Conservation (phyloP, 2,888 invertebrate genomes). For the Tiphia femorata region DNA sequence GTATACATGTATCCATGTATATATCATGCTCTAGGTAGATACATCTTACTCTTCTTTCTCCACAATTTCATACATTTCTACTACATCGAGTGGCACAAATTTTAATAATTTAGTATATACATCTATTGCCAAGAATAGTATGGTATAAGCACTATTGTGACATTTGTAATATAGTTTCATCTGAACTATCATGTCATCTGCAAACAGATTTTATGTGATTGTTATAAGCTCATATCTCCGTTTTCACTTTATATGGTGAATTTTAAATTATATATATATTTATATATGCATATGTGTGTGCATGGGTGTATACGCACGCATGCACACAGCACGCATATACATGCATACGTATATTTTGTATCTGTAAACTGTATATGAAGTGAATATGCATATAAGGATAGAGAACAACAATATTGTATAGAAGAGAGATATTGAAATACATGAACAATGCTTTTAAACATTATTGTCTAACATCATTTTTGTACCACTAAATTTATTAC, state of each 20-base stretch:
- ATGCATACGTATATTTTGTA: slow-evolving; percentile 67
- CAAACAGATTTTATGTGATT: slow-evolving; percentile 51
- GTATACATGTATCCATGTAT: slow-evolving; percentile 9
- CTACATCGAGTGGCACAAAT: slow-evolving; percentile 30
- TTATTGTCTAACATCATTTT: slow-evolving; percentile 67
- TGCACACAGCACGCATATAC: too few species aligned
- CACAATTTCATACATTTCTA: slow-evolving; percentile 25
- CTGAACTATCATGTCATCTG: slow-evolving; percentile 53
- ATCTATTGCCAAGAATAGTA: slow-evolving; percentile 43
- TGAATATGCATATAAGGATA: slow-evolving; percentile 65
- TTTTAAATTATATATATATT: slow-evolving; percentile 50
- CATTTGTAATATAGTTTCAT: slow-evolving; percentile 58
- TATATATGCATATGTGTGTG: slow-evolving; percentile 30
- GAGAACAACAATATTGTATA: slow-evolving; percentile 67
- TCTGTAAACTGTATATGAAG: slow-evolving; percentile 65
- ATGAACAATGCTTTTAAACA: slow-evolving; percentile 69
- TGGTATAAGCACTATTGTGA: slow-evolving; percentile 48
- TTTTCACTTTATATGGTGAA: slow-evolving; percentile 53
- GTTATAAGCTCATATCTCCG: slow-evolving; percentile 47
- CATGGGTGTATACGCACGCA: too few species aligned
- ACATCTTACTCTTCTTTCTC: slow-evolving; percentile 33
- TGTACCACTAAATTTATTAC: slow-evolving; percentile 64
- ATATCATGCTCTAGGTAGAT: slow-evolving; percentile 15
- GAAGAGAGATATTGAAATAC: slow-evolving; percentile 70
- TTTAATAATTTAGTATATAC: slow-evolving; percentile 35